Base-by-base conservation (phyloP, 2,888 invertebrate genomes). In the Brachyopa scutellaris region DNA sequence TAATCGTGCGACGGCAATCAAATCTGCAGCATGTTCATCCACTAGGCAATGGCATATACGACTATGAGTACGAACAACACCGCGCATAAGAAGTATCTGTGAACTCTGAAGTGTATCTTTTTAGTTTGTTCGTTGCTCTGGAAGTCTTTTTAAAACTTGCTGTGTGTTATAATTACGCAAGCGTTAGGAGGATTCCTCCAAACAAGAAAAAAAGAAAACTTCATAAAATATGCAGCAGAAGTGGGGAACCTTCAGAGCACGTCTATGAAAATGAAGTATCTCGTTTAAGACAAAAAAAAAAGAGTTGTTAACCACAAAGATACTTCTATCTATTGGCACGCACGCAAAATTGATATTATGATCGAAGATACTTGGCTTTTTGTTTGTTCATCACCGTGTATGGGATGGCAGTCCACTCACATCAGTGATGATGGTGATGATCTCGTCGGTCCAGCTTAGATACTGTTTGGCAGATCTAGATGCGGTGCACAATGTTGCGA, bases 1-100 rank as follows among this genome's bases (percentile, higher is more conserved):
- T 82, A 82, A 82, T 82, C 82, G 82, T 82, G 82, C 72, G 77
- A 82, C 77, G 82, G 82, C 76, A 82, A 77, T 77, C 82, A 82
- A 82, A 82, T 77, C 70, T 66, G 53, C 82, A 67, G 53, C 82
- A 66, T 66, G 59, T 77, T 77, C 77, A 61, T 77, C 70, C 42
- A 21, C 62, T 29, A 51, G 21, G 55, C 69, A 29, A 62, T 40
- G 13, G 53, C 21, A 36, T 53, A 61, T 5, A 29, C 29, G 26
- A 1, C 0, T 45, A 17, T 5, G 3, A 5, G 26, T 6, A 26
- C 26, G 3, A 26, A 17, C 17, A 51, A 6, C 31, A n/a, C 4
- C n/a, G 36, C 7, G 51, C 21, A 62, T 13, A 38, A 51, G 38
- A 38, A 38, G 64, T 49, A 64, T 49, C 11, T 36, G n/a, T 36